phyloP scores from a whole-genome alignment of 2,797 vertebrate genomes.

The Brotogeris chrysoptera region DNA sequence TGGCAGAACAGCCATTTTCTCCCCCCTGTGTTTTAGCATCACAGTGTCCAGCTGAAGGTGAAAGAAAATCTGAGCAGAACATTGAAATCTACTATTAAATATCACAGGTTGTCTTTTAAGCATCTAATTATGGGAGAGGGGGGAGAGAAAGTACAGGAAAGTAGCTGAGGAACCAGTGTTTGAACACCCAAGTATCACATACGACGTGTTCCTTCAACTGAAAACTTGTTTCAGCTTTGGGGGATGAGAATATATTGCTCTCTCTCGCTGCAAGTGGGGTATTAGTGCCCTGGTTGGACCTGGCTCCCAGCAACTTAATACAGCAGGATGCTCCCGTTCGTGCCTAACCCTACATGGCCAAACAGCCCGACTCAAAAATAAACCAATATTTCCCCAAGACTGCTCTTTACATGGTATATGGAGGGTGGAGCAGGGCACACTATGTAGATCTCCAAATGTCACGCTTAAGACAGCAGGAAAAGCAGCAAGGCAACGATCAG shows the following conservation, averaged over 20 bases:
- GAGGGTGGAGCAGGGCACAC: neutral
- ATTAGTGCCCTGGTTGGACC: neutral
- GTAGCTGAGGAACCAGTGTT: neutral
- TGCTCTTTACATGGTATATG: neutral
- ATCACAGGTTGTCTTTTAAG: neutral
- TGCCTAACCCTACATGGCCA: neutral
- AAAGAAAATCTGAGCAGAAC: neutral
- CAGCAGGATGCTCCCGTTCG: rapidly evolving
- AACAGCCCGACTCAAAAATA: neutral
- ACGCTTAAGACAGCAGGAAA: neutral
- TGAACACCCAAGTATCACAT: neutral
- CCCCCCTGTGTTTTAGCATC: neutral
- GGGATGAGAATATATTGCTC: neutral
- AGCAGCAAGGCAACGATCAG: neutral
- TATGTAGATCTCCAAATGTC: neutral
- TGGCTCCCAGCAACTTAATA: neutral
- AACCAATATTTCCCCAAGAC: neutral
- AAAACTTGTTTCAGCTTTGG: neutral
- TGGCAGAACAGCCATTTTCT: neutral
- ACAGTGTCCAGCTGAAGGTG: neutral
- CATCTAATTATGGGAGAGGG: neutral
- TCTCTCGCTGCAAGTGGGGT: neutral
- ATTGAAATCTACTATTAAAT: neutral
- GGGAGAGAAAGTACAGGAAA: neutral
- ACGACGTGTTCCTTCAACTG: rapidly evolving